Evolutionary conservation across 2,797 vertebrate species (phyloP).

Genomic region (Crocodylus rhombifer): DNA sequence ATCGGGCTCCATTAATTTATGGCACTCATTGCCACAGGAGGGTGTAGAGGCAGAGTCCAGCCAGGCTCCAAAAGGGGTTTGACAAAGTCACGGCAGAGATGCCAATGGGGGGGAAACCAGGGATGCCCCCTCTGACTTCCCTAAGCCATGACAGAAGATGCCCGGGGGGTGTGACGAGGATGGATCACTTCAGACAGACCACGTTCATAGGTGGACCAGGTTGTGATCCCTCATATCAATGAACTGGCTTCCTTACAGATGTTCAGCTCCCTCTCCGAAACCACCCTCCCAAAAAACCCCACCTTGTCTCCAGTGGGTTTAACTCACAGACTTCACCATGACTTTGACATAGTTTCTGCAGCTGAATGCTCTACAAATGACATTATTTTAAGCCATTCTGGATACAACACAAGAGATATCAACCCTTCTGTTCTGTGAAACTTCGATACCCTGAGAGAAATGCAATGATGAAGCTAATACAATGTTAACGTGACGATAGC

Average conservation of each 20-base stretch:
- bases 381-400: conserved; percentile 71
- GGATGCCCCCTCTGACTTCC: too few species aligned
- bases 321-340: neutral
- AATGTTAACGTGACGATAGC: conserved; percentile 56
- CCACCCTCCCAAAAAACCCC: neutral
- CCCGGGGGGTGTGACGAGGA: too few species aligned
- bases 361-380: conserved; percentile 71
- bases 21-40: too few species aligned
- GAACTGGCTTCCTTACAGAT: neutral
- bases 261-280: too few species aligned
- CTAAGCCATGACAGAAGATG: neutral
- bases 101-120: too few species aligned
- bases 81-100: too few species aligned
- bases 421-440: conserved; percentile 76
- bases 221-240: neutral
- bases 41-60: too few species aligned
- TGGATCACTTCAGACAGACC: too few species aligned
- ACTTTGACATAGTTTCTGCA: conserved; percentile 63
- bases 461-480: conserved; percentile 67
- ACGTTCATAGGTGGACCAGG: too few species aligned
- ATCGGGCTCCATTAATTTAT: too few species aligned
- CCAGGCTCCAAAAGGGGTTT: too few species aligned
- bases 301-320: neutral
- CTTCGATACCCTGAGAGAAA: conserved; percentile 65
- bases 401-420: conserved; percentile 66